phyloP scores from a whole-genome alignment of 1,140 invertebrate species.

The Drosophila varians region DNA sequence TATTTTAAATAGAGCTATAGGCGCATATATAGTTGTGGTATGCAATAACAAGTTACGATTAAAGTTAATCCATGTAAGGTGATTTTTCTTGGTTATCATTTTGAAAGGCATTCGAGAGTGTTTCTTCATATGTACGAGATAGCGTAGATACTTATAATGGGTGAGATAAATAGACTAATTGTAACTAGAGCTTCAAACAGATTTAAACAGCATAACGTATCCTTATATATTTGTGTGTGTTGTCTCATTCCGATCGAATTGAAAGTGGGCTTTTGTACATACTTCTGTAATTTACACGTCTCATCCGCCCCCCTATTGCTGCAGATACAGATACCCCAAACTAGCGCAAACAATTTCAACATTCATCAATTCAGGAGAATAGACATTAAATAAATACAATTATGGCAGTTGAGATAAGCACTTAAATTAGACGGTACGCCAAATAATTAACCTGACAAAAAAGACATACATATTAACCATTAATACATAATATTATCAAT shows the following conservation, averaged over 20 bases:
- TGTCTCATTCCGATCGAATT: conserved; percentile 9
- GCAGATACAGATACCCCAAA: conserved; percentile 26
- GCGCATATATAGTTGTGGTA: conserved; percentile 57
- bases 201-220: conserved; percentile 62
- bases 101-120: conserved; percentile 76
- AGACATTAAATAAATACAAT: conserved; percentile 59
- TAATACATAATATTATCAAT: conserved; percentile 58
- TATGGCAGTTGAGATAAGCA: conserved; percentile 73
- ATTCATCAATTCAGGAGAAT: conserved; percentile 18
- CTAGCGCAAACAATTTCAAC: conserved; percentile 49
- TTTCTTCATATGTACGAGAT: conserved; percentile 48
- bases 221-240: conserved; percentile 20
- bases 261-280: conserved; percentile 43
- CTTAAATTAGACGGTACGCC: conserved; percentile 56
- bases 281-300: conserved; percentile 48
- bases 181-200: conserved; percentile 63
- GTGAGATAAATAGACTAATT: conserved; percentile 37
- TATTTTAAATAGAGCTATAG: conserved; percentile 46
- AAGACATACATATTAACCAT: conserved; percentile 15
- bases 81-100: conserved; percentile 54
- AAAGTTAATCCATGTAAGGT: conserved; percentile 33
- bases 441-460: conserved; percentile 20
- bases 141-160: conserved; percentile 44
- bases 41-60: conserved; percentile 75
- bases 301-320: not conserved